Conservation (phyloP, 1,140 invertebrate genomes). For the Hypothenemus hampei region DNA sequence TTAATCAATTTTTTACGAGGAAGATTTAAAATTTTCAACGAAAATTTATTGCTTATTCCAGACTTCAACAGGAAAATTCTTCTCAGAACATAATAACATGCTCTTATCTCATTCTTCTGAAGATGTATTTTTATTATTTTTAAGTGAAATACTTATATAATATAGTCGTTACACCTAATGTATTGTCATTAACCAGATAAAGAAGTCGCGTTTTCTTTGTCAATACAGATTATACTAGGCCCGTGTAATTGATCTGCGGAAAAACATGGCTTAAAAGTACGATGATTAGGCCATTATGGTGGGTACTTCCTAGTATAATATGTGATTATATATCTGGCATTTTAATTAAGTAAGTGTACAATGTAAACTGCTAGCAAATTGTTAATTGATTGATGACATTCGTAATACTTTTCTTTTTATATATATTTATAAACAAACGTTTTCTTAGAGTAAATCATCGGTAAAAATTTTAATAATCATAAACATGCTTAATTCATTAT, state of each 20-base stretch:
- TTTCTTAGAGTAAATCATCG: too few species aligned
- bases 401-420: background rate
- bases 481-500: background rate
- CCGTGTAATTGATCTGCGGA: background rate
- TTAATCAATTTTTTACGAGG: background rate
- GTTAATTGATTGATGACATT: background rate
- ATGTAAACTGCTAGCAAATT: background rate
- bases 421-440: slow-evolving; percentile 6
- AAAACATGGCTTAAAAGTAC: slow-evolving; percentile 3
- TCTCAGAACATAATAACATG: too few species aligned
- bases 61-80: too few species aligned
- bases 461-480: too few species aligned
- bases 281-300: slow-evolving; percentile 3
- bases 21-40: background rate
- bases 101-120: slow-evolving; percentile 12
- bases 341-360: background rate
- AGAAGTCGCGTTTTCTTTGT: background rate
- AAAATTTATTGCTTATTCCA: too few species aligned
- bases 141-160: slow-evolving; percentile 40
- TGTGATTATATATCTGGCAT: slow-evolving; percentile 11
- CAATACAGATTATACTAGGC: slow-evolving; percentile 14
- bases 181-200: slow-evolving; percentile 46
- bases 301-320: background rate
- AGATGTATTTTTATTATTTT: slow-evolving; percentile 33
- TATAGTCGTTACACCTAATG: slow-evolving; percentile 43